phyloP scores from a whole-genome alignment of 2,797 vertebrate genomes.

The Crotalus adamanteus region DNA sequence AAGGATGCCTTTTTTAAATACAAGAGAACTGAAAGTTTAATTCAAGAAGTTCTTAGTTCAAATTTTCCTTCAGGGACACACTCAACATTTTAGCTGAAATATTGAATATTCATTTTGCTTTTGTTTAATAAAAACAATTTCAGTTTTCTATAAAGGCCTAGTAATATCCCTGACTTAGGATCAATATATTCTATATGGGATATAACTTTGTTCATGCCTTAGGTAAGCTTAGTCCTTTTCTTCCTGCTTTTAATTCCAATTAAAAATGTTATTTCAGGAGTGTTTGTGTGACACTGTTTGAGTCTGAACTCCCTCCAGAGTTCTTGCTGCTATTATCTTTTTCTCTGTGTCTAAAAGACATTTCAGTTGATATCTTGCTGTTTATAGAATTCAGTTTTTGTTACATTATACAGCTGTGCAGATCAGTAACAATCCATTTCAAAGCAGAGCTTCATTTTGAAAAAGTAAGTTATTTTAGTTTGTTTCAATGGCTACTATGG shows the following conservation, averaged over 20 bases:
- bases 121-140: not conserved
- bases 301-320: not conserved
- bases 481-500: not conserved
- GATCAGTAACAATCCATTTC: not conserved
- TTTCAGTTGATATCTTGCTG: not conserved
- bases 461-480: not conserved
- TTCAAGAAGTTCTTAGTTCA: not conserved
- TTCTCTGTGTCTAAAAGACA: not conserved
- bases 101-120: not conserved
- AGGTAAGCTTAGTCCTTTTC: not conserved
- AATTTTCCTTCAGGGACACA: not conserved
- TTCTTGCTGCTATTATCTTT: not conserved
- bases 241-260: not conserved
- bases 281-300: not conserved
- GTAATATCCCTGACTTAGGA: not conserved
- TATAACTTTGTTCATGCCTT: not conserved
- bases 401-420: not conserved
- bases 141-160: not conserved
- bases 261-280: not conserved
- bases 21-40: not conserved
- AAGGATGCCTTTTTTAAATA: not conserved
- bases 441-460: not conserved
- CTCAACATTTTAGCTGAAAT: not conserved
- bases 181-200: not conserved
- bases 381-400: not conserved